These are phyloP conservation scores for Chlorodrepanis virens DNA, from an alignment of 2,113 vertebrate species.

Conservation along the genomic window DNA sequence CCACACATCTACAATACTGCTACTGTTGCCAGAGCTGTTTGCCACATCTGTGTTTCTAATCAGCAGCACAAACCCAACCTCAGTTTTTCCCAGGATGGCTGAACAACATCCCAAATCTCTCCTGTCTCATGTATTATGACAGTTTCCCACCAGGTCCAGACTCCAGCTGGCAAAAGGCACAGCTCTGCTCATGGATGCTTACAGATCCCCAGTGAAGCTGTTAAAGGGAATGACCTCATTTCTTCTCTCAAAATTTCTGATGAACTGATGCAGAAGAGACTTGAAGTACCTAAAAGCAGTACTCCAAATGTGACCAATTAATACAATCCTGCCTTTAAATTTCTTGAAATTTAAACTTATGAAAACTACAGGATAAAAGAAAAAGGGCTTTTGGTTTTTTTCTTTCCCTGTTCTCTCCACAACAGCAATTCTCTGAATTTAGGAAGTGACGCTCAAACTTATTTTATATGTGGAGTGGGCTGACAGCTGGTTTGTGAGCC, in stretches of 20 bases:
- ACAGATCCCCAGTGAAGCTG: not conserved
- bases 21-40: not conserved
- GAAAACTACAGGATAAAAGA: not conserved
- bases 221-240: not conserved
- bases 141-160: not conserved
- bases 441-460: not conserved
- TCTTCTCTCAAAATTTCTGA: not conserved
- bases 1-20: rapidly evolving
- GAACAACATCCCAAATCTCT: not conserved
- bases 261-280: not conserved
- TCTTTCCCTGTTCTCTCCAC: not conserved
- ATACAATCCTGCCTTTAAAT: not conserved
- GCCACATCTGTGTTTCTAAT: rapidly evolving
- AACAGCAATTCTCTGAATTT: constrained; percentile 2
- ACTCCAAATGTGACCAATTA: not conserved
- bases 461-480: not conserved
- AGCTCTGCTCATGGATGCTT: not conserved
- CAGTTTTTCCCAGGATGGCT: not conserved
- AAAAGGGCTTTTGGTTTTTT: not conserved
- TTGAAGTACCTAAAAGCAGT: not conserved
- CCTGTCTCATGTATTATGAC: rapidly evolving
- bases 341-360: not conserved
- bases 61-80: not conserved
- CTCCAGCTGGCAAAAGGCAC: not conserved
- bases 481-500: not conserved